These are phyloP conservation scores for Papilio polytes DNA, from an alignment of 1,140 invertebrate species.

Conservation along the genomic window DNA sequence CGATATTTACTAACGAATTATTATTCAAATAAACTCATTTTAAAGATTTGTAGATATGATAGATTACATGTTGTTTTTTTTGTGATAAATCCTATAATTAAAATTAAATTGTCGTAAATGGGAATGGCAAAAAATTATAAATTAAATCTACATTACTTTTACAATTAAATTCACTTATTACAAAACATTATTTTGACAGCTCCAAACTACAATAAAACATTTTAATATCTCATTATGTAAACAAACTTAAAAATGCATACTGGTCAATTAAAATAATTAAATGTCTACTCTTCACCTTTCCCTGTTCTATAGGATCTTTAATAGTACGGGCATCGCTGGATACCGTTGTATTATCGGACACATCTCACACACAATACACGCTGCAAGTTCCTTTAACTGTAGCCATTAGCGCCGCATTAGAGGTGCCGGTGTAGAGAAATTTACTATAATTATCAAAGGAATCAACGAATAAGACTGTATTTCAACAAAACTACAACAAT, in stretches of 20 bases:
- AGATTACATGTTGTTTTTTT: not conserved
- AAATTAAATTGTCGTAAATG: too few relatives aligned
- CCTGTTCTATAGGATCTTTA: constrained; percentile 52
- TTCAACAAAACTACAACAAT: too few relatives aligned
- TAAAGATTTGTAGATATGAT: too few relatives aligned
- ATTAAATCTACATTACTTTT: too few relatives aligned
- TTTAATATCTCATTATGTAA: too few relatives aligned
- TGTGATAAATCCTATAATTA: not conserved
- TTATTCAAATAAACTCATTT: not conserved
- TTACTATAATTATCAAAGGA: too few relatives aligned
- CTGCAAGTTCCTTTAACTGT: constrained; percentile 44
- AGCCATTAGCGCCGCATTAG: constrained; percentile 51
- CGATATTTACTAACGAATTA: constrained; percentile 6
- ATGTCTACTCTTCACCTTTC: constrained; percentile 44
- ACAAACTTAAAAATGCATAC: too few relatives aligned
- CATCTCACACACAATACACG: constrained; percentile 60
- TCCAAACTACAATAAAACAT: too few relatives aligned
- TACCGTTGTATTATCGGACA: constrained; percentile 64
- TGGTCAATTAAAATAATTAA: not conserved
- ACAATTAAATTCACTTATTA: too few relatives aligned
- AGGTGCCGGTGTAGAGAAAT: constrained; percentile 44
- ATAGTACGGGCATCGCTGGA: constrained; percentile 64
- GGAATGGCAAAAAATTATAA: too few relatives aligned
- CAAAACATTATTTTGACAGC: too few relatives aligned
- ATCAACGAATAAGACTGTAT: not conserved